These are phyloP conservation scores for Leucania comma DNA, from an alignment of 2,888 invertebrate species.

Conservation along the genomic window DNA sequence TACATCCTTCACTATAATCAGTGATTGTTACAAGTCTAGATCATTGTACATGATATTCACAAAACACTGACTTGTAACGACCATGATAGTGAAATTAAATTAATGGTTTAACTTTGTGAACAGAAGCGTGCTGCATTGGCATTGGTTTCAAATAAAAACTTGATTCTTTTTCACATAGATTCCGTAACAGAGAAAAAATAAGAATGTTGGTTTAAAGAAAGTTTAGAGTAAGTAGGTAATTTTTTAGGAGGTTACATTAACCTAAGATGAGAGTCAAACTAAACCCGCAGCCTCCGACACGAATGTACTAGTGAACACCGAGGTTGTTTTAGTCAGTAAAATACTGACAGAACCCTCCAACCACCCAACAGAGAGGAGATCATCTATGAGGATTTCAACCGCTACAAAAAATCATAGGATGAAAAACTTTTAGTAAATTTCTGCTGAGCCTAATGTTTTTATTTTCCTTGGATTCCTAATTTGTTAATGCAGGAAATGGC, in stretches of 20 bases:
- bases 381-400: too few species aligned
- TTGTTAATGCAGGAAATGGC: neutral
- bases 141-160: neutral
- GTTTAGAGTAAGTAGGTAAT: too few species aligned
- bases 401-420: too few species aligned
- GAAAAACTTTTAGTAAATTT: too few species aligned
- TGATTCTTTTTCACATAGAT: neutral
- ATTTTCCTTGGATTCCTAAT: neutral
- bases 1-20: slow-evolving; percentile 28
- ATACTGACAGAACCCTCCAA: too few species aligned
- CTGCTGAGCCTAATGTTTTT: neutral
- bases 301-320: too few species aligned
- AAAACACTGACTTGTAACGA: neutral
- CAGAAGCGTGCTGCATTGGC: neutral
- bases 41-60: slow-evolving; percentile 18
- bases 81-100: slow-evolving; percentile 30
- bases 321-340: too few species aligned
- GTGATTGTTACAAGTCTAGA: slow-evolving; percentile 11
- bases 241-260: too few species aligned
- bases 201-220: too few species aligned
- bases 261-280: too few species aligned
- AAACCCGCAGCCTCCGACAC: too few species aligned
- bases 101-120: neutral
- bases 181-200: neutral
- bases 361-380: too few species aligned